Percentiles rank a stretch among this genome's conserved stretches.
These are phyloP conservation scores for Eutrigla gurnardus DNA, from an alignment of 2,797 vertebrate species.

Conservation along the genomic window DNA sequence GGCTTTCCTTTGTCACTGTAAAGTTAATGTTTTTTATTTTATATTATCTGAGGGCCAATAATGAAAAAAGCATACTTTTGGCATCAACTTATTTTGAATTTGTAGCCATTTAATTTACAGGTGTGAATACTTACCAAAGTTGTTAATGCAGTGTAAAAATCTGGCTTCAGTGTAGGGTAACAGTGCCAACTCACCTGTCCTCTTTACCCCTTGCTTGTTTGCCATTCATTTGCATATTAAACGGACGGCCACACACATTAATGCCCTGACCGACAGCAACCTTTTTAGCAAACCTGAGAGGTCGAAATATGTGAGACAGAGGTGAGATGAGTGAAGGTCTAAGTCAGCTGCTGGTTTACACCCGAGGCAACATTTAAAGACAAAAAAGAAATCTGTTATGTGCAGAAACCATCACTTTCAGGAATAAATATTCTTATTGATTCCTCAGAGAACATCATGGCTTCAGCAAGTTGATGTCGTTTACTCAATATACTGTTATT, in stretches of 20 bases:
- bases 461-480: not conserved
- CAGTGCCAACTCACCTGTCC: not conserved
- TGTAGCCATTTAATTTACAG: not conserved
- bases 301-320: not conserved
- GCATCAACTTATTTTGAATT: not conserved
- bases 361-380: not conserved
- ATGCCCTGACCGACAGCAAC: not conserved
- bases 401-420: conserved; percentile 9
- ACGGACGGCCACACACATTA: not conserved
- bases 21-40: not conserved
- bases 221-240: conserved; percentile 19
- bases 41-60: not conserved
- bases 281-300: conserved; percentile 3
- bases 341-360: conserved; percentile 3
- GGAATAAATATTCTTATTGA: conserved; percentile 24
- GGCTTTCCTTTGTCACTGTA: not conserved
- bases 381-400: conserved; percentile 3
- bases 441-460: not conserved
- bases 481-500: conserved; percentile 8
- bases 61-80: not conserved
- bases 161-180: not conserved
- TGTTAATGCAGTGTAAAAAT: not conserved
- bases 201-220: conserved; percentile 19
- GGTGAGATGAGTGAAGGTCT: not conserved
- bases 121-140: not conserved